Base-by-base conservation (phyloP, 2,113 vertebrate genomes). In the Brachyhypopomus gauderio region DNA sequence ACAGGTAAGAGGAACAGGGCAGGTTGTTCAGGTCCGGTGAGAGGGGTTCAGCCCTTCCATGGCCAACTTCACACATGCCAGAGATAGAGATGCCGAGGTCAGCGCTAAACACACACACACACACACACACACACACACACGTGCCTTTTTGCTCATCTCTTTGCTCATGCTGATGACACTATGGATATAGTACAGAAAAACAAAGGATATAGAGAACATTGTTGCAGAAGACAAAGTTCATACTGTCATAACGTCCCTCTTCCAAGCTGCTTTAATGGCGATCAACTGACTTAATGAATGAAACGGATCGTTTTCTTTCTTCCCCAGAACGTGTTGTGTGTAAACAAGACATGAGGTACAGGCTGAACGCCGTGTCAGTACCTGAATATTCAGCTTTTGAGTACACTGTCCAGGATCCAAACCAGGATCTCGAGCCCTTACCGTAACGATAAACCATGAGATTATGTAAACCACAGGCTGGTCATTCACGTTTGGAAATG, bases 21-120 rank as follows among this genome's bases (percentile, higher is more conserved):
- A 16, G 79, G 78, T 48, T 23, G 16, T 55, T 78, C 70, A 74
- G 22, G 75, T 20, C 58, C 58, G 78, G 78, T 75, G n/a, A 74
- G 75, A 85, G 34, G 25, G 4, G 66, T 22, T 38, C 66, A 41
- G 23, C 20, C 66, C 9, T n/a, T 69, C 30, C 19, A 23, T 30
- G 17, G 60, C 60, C 25, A 16, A 11, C 36, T 67, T 70, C 41
- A 41, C 20, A 25, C 36, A 41, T 2, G 1, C n/a, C 38, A n/a
- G 19, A 70, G 36, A 70, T 30, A 67, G 9, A 67, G 64, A 5
- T 38, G 19, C 34, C 11, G 25, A 81, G 27, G 30, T 45, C 23
- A 58, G 59, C 14, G 16, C 5, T 14, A n/a, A 25, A 45, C 56
- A 73, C 63, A 79, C 22, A 34, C 66, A 19, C 4, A 11, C 25